These are phyloP conservation scores for Apocrypta bakeri DNA, from an alignment of 1,140 invertebrate genomes.

Conservation along the genomic window DNA sequence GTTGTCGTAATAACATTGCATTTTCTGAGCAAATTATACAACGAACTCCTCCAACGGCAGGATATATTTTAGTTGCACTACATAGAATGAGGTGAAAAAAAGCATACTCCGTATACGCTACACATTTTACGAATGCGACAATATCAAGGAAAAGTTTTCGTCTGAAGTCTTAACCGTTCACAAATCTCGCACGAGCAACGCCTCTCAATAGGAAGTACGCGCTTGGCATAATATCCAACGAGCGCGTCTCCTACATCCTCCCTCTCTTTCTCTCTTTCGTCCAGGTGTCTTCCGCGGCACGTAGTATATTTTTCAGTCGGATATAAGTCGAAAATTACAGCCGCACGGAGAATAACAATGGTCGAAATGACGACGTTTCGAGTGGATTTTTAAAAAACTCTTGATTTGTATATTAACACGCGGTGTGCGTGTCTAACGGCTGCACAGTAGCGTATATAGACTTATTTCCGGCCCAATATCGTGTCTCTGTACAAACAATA, in stretches of 20 bases:
- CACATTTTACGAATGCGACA: too few relatives aligned
- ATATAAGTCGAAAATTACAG: constrained; percentile 43
- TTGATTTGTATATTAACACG: not conserved
- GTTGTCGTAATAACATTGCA: too few relatives aligned
- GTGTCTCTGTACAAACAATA: not conserved
- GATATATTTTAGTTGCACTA: too few relatives aligned
- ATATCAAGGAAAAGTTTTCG: too few relatives aligned
- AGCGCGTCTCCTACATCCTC: constrained; percentile 3
- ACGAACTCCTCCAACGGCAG: too few relatives aligned
- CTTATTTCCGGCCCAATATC: not conserved
- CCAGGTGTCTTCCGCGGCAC: constrained; percentile 11
- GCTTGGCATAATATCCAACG: constrained; percentile 4
- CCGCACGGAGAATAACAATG: constrained; percentile 29
- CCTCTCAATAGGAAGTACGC: constrained; percentile 43
- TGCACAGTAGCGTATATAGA: not conserved
- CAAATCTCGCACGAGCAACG: constrained; percentile 18
- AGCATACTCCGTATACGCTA: too few relatives aligned
- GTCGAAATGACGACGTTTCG: not conserved
- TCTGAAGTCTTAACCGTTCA: constrained; percentile 18
- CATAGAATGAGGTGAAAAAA: too few relatives aligned
- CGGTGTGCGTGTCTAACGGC: not conserved
- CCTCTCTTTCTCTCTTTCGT: constrained; percentile 15
- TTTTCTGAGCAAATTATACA: too few relatives aligned
- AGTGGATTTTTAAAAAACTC: constrained; percentile 11
- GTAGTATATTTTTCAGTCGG: constrained; percentile 44